Evolutionary conservation across 1,140 invertebrate genomes (phyloP).

Genomic region (Ooceraea biroi): DNA sequence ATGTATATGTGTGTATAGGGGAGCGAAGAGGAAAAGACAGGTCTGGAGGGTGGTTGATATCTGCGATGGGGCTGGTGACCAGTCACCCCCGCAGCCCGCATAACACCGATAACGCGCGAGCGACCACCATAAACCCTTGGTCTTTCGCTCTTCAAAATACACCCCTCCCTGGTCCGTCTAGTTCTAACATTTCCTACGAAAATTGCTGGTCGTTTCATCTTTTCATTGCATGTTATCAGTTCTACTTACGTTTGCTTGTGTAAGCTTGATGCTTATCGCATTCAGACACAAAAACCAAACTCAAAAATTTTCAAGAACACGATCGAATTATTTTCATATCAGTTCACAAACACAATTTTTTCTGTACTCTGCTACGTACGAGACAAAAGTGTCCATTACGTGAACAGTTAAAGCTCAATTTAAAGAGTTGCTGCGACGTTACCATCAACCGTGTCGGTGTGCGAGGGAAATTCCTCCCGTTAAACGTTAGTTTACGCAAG

Average conservation of each 20-base stretch:
- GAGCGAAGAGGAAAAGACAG: slow-evolving; percentile 37
- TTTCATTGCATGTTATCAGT: neutral
- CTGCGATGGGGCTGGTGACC: slow-evolving; percentile 68
- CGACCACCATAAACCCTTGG: slow-evolving; percentile 75
- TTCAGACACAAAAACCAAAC: neutral
- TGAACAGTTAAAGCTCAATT: slow-evolving; percentile 5
- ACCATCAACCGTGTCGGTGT: slow-evolving; percentile 23
- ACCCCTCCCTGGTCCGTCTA: slow-evolving; percentile 5
- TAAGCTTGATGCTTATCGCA: neutral
- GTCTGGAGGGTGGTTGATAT: slow-evolving; percentile 73
- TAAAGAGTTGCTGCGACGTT: slow-evolving; percentile 32
- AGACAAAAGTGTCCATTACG: slow-evolving; percentile 1
- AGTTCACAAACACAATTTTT: neutral
- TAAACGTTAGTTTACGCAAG: slow-evolving; percentile 80
- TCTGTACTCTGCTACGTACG: neutral
- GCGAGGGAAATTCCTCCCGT: slow-evolving; percentile 73
- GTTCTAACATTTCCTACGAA: slow-evolving; percentile 20
- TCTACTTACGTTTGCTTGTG: neutral
- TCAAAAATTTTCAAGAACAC: neutral
- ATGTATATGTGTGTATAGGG: neutral
- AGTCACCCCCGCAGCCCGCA: slow-evolving; percentile 65
- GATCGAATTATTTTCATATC: neutral
- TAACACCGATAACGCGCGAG: slow-evolving; percentile 76
- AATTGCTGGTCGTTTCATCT: neutral
- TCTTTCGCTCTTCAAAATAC: slow-evolving; percentile 71